These are phyloP conservation scores for Buphagus erythrorhynchus DNA, from an alignment of 2,797 vertebrate species.

Conservation along the genomic window DNA sequence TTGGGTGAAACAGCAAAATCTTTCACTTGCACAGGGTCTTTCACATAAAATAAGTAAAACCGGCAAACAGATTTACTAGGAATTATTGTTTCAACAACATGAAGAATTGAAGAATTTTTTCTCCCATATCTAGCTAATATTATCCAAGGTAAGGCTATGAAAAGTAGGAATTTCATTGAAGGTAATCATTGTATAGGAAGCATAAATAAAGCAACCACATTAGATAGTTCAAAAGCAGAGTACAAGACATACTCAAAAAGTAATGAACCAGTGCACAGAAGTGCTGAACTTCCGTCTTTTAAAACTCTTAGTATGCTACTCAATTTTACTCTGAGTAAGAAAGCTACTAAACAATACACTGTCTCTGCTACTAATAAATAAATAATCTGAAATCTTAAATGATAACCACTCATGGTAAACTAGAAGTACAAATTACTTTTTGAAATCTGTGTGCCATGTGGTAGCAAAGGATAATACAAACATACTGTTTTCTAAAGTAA, in stretches of 20 bases:
- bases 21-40: neutral
- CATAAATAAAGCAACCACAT: neutral
- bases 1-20: neutral
- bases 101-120: neutral
- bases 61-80: neutral
- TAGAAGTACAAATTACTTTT: neutral
- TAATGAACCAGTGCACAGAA: neutral
- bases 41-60: neutral
- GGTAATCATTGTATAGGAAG: neutral
- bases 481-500: neutral
- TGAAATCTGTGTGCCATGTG: too few species aligned
- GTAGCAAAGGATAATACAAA: neutral
- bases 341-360: neutral
- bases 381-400: neutral
- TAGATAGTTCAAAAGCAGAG: neutral
- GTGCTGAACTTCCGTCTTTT: neutral
- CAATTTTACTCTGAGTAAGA: neutral
- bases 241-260: neutral
- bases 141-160: neutral
- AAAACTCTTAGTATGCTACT: neutral
- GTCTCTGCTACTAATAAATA: neutral
- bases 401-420: neutral
- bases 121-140: neutral
- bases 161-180: neutral
- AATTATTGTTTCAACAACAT: neutral